Base-by-base conservation (phyloP, 2,888 invertebrate species). In the Cacoxenus indagator region DNA sequence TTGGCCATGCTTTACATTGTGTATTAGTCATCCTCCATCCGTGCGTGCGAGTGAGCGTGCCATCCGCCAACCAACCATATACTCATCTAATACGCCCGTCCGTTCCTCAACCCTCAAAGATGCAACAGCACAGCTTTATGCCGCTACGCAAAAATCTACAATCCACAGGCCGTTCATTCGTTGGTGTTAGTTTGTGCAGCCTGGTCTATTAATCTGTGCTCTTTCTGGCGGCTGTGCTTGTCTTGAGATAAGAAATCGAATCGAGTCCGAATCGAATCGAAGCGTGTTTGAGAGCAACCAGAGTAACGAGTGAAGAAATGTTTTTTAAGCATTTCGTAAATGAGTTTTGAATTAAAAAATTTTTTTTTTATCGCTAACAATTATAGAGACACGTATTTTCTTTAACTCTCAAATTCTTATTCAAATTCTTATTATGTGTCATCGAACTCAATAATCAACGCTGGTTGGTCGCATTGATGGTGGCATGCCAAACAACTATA, bases 301-400 rank as follows among this genome's bases (percentile, higher is more conserved):
- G 70, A 72, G 73, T 72, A 73, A 75, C 75, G 76, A 75, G 78
- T 75, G 75, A 77, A 77, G 78, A 79, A 82, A 83, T 81, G 81
- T 80, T 76, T 71, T 78, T 73, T 75, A 74, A 66, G 82, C 83
- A 81, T 83, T 81, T 79, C 79, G 83, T 81, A 84, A 83, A 83
- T 84, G 81, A 83, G 81, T 82, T 82, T 54, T 81, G 73, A 78
- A 74, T n/a, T n/a, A n/a, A n/a, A n/a, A n/a, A n/a, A n/a, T n/a
- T n/a, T n/a, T n/a, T n/a, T n/a, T 75, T 75, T 75, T n/a, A 62
- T 62, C 24, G 14, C n/a, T n/a, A 27, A 37, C 19, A 43, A 45
- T 62, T 43, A 62, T 43, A 45, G 26, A 11, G 22, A 62, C 17
- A 62, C 45, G 24, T 62, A 62, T 62, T 62, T 45, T 26, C 19